These are phyloP conservation scores for Acrocera orbiculus DNA, from an alignment of 2,888 invertebrate genomes.

Conservation along the genomic window DNA sequence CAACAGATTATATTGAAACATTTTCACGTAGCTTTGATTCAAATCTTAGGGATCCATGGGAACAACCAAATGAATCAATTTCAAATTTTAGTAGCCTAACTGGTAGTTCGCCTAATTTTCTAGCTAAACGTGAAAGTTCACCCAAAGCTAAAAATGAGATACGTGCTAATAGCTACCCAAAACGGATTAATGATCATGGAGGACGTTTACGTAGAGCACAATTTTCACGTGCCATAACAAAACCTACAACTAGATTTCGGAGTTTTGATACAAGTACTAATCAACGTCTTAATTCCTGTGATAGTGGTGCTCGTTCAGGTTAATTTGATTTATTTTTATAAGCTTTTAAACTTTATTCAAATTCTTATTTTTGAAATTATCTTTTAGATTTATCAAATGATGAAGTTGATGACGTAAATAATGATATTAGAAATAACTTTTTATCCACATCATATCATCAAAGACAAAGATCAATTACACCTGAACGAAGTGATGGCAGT, in stretches of 20 bases:
- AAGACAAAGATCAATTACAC: conserved; percentile 28
- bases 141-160: conserved; percentile 22
- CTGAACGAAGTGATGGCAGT: conserved; percentile 28
- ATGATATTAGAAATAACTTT: conserved; percentile 25
- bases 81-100: conserved; percentile 29
- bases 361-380: background rate
- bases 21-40: conserved; percentile 32
- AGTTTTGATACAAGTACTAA: conserved; percentile 40
- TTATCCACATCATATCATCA: conserved; percentile 24
- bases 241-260: conserved; percentile 40
- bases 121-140: conserved; percentile 28
- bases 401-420: conserved; percentile 37
- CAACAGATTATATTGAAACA: conserved; percentile 25
- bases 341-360: background rate
- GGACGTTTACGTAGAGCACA: conserved; percentile 37
- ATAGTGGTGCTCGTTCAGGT: conserved; percentile 31
- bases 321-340: background rate
- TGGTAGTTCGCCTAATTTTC: conserved; percentile 29
- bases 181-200: conserved; percentile 20
- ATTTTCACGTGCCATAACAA: conserved; percentile 30
- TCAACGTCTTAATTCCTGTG: conserved; percentile 34
- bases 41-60: conserved; percentile 21
- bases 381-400: conserved; percentile 35
- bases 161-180: conserved; percentile 22
- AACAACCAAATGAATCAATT: conserved; percentile 20